Percentiles rank a stretch among this genome's conserved stretches.
phyloP scores from a whole-genome alignment of 2,797 vertebrate genomes.

The Pempheris klunzingeri region DNA sequence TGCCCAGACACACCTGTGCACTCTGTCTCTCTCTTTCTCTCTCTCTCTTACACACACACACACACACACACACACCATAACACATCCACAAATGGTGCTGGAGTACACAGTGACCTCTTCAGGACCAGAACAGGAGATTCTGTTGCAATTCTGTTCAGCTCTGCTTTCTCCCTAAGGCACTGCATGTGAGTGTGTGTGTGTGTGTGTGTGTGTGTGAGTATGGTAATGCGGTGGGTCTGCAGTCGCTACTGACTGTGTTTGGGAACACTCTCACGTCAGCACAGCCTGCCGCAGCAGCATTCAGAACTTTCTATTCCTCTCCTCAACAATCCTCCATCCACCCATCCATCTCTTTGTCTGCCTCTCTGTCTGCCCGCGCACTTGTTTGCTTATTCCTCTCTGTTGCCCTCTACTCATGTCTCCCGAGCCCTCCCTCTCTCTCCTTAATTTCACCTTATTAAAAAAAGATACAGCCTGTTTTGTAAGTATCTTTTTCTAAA shows the following conservation, averaged over 20 bases:
- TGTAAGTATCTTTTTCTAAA: conserved; percentile 31
- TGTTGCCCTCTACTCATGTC: conserved; percentile 24
- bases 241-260: conserved; percentile 79
- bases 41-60: neutral
- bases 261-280: conserved; percentile 84
- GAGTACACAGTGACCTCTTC: conserved; percentile 78
- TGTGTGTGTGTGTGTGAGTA: conserved; percentile 44
- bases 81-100: conserved; percentile 38
- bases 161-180: conserved; percentile 60
- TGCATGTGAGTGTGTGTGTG: conserved; percentile 33
- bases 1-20: neutral
- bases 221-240: conserved; percentile 81
- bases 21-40: too few relatives aligned
- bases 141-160: conserved; percentile 71
- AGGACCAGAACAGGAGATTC: conserved; percentile 70
- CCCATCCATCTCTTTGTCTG: conserved; percentile 66
- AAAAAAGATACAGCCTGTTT: conserved; percentile 10
- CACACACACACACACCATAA: conserved; percentile 19
- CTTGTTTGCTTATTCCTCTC: conserved; percentile 50
- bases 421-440: conserved; percentile 4
- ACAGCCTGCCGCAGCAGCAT: conserved; percentile 78
- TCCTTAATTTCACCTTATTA: conserved; percentile 4
- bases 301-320: conserved; percentile 77
- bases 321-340: conserved; percentile 68
- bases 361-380: conserved; percentile 38